phyloP scores from a whole-genome alignment of 2,888 invertebrate genomes.

The Sesia apiformis region DNA sequence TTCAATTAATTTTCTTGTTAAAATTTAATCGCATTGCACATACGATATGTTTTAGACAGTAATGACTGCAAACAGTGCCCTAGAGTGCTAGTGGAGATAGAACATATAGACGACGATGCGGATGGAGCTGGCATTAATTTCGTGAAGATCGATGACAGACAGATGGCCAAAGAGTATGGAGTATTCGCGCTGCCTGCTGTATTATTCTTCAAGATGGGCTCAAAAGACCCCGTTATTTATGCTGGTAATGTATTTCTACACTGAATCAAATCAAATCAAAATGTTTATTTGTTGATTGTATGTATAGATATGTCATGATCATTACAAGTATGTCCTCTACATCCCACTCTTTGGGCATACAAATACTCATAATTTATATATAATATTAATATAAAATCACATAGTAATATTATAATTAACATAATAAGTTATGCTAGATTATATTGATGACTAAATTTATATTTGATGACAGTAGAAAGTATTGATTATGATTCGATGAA shows the following conservation, averaged over 20 bases:
- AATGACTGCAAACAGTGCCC: constrained; percentile 96
- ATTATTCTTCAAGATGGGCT: constrained; percentile 90
- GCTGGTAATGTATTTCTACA: constrained; percentile 76
- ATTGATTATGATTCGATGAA: neutral
- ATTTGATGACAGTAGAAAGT: neutral
- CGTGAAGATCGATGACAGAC: constrained; percentile 91
- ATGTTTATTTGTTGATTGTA: no score
- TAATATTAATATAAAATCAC: no score
- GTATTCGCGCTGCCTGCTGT: constrained; percentile 94
- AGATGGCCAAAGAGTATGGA: constrained; percentile 89
- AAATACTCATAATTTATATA: no score
- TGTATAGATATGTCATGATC: no score
- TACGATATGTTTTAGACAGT: constrained; percentile 84
- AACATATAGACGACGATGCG: constrained; percentile 95
- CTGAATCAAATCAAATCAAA: no score
- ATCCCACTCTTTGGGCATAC: no score
- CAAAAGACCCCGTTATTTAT: constrained; percentile 92
- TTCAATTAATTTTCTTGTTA: constrained; percentile 10
- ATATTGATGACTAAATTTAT: no score
- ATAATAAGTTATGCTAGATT: no score
- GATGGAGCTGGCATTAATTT: constrained; percentile 93
- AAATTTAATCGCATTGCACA: constrained; percentile 58
- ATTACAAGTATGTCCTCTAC: no score
- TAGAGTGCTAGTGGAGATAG: constrained; percentile 88
- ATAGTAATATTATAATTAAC: no score